phyloP scores from a whole-genome alignment of 92 coral and sea anemone species.

The Porites cylindrica region DNA sequence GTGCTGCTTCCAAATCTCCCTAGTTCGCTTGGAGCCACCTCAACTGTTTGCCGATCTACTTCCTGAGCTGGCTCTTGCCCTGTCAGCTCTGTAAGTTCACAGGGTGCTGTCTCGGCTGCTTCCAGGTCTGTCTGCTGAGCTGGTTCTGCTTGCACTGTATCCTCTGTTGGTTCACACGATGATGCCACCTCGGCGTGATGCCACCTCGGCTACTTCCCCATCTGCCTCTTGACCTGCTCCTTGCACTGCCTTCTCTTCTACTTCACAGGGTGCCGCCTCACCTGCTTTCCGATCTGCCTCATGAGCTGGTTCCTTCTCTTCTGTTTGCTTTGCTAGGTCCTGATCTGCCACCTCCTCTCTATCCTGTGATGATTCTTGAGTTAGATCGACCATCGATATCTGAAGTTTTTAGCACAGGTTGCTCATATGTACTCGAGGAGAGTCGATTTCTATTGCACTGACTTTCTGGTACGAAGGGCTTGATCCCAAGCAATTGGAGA shows the following conservation, averaged over 20 bases:
- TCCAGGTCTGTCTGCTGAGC: background rate
- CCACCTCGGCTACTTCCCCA: background rate
- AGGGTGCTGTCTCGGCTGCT: background rate
- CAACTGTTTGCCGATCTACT: background rate
- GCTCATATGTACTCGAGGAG: background rate
- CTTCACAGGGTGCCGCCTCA: too few species aligned
- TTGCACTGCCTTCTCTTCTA: too few species aligned
- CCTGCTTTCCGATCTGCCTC: too few species aligned
- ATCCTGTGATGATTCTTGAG: background rate
- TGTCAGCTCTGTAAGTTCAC: background rate
- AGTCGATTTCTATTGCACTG: background rate
- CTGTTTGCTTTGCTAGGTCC: background rate
- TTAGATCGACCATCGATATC: too few species aligned
- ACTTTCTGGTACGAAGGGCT: background rate
- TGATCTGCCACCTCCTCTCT: background rate
- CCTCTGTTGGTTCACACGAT: background rate
- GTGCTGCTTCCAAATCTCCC: background rate
- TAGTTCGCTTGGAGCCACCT: background rate
- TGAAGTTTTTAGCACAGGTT: too few species aligned
- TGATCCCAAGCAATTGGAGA: constrained; percentile 50
- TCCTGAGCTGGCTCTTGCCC: background rate
- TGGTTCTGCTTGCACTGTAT: background rate
- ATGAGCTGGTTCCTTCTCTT: too few species aligned
- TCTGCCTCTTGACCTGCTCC: background rate
- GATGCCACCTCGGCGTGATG: background rate